Evolutionary conservation across 1,140 invertebrate species (phyloP).

Genomic region (Pachypeltis micranthus): DNA sequence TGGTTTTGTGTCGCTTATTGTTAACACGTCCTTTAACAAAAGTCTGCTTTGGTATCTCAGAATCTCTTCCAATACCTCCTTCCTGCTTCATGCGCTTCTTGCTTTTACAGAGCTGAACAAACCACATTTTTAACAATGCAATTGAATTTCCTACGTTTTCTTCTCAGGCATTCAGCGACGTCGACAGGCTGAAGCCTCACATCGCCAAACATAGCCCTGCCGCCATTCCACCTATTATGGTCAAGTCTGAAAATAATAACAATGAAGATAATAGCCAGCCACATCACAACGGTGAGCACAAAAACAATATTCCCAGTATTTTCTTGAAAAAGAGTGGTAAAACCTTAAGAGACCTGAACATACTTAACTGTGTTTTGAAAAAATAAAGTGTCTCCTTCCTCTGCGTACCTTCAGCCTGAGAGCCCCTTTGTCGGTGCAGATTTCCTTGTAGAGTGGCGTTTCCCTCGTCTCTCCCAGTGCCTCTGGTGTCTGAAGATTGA

Average conservation of each 20-base stretch:
- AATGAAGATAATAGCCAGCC: conserved; percentile 31
- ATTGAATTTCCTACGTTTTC: conserved; percentile 10
- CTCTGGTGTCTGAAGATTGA: too few species aligned
- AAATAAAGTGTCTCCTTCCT: too few species aligned
- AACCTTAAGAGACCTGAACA: too few species aligned
- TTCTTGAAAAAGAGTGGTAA: too few species aligned
- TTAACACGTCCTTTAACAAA: background rate
- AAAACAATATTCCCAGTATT: too few species aligned
- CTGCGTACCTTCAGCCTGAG: too few species aligned
- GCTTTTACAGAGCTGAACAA: too few species aligned
- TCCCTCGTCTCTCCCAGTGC: too few species aligned
- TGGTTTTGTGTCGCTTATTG: too few species aligned
- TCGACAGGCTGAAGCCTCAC: conserved; percentile 52
- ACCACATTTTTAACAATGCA: conserved; percentile 3
- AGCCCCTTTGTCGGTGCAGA: too few species aligned
- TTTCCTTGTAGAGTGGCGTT: too few species aligned
- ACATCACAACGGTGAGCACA: background rate
- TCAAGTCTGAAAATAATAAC: conserved; percentile 39
- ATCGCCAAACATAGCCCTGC: conserved; percentile 56
- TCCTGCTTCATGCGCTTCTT: background rate
- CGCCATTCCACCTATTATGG: conserved; percentile 35
- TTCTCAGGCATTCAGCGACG: conserved; percentile 49
- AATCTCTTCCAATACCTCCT: background rate
- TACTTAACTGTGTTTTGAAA: background rate
- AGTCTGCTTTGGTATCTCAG: too few species aligned